Conservation (phyloP, 2,888 invertebrate species). For the Invenusta paracnida region DNA sequence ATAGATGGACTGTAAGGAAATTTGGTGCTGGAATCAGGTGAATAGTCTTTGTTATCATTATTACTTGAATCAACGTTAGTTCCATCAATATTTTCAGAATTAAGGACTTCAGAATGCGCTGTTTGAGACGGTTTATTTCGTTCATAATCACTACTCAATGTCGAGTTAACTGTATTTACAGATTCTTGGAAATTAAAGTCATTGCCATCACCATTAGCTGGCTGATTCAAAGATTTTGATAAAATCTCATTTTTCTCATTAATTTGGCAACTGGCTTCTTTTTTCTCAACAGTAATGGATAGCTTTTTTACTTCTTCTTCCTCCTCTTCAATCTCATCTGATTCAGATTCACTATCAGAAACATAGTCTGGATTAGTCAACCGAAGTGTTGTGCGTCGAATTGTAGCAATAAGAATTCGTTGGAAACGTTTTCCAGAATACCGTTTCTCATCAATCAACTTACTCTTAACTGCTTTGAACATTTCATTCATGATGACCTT, state of each 20-base stretch:
- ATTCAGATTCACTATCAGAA: neutral
- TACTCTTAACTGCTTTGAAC: neutral
- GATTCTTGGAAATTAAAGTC: too few relatives aligned
- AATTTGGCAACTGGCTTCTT: neutral
- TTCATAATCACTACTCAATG: too few relatives aligned
- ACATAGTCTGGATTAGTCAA: neutral
- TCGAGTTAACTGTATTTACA: too few relatives aligned
- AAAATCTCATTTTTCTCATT: neutral
- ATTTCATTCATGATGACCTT: neutral
- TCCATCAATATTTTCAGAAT: neutral
- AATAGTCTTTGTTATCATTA: too few relatives aligned
- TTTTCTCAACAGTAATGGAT: constrained; percentile 8
- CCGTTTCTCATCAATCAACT: neutral
- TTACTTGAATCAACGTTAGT: too few relatives aligned
- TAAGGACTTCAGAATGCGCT: neutral
- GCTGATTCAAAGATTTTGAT: neutral
- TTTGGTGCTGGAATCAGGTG: too few relatives aligned
- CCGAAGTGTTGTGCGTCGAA: neutral
- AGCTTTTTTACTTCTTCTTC: too few relatives aligned
- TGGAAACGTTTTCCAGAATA: neutral
- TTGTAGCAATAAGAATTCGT: neutral
- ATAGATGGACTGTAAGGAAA: too few relatives aligned
- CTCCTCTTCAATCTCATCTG: neutral
- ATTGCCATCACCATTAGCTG: too few relatives aligned
- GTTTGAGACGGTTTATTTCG: too few relatives aligned